Conservation (phyloP, 1,140 invertebrate species). For the Pentalonia nigronervosa region DNA sequence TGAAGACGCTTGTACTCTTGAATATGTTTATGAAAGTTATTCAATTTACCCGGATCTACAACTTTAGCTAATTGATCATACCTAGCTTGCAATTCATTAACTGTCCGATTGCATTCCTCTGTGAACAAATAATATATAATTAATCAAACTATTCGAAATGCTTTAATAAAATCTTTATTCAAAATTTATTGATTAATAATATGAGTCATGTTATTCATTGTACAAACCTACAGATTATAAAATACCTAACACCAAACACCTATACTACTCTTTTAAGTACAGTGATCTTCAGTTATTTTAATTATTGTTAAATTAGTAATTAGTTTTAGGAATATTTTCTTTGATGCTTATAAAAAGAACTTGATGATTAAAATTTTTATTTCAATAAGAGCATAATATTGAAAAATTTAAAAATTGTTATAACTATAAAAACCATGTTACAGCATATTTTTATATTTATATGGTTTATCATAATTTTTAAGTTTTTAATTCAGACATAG, state of each 20-base stretch:
- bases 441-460: no score
- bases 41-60: conserved; percentile 49
- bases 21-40: conserved; percentile 52
- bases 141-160: not conserved
- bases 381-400: no score
- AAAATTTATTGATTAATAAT: not conserved
- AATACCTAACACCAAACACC: not conserved
- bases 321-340: not conserved
- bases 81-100: conserved; percentile 60
- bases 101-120: conserved; percentile 16
- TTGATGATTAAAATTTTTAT: not conserved
- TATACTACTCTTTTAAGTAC: not conserved
- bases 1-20: conserved; percentile 33
- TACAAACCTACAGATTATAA: not conserved
- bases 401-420: no score
- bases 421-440: no score
- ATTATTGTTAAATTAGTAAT: not conserved
- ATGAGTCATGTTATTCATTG: not conserved
- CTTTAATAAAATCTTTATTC: not conserved
- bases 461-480: no score
- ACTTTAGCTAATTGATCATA: conserved; percentile 63
- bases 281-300: not conserved
- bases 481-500: no score
- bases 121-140: conserved; percentile 35
- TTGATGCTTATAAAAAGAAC: not conserved